These are phyloP conservation scores for Tragelaphus strepsiceros DNA, from an alignment of 2,113 vertebrate species.

Conservation along the genomic window DNA sequence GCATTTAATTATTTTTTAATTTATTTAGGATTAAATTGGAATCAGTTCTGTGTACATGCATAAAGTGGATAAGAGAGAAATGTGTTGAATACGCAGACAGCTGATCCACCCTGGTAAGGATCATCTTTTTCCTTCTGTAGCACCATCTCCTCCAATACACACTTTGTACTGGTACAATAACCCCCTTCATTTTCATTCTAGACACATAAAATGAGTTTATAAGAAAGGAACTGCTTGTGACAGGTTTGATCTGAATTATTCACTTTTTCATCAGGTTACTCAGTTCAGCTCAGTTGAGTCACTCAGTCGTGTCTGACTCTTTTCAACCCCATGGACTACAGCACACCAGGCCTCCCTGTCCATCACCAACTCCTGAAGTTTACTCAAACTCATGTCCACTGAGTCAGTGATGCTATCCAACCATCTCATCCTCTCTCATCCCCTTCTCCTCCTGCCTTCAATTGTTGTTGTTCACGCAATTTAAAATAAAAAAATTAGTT, in stretches of 20 bases:
- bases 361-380: background rate
- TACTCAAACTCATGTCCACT: background rate
- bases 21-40: background rate
- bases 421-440: background rate
- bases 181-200: background rate
- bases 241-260: background rate
- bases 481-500: background rate
- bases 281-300: background rate
- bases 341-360: background rate
- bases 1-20: background rate
- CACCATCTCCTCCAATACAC: background rate
- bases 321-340: rapidly evolving
- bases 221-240: background rate
- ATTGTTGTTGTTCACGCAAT: background rate
- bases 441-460: background rate
- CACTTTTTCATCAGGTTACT: background rate
- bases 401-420: background rate
- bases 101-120: background rate
- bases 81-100: background rate
- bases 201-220: background rate
- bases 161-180: background rate
- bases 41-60: background rate
- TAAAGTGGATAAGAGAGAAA: background rate
- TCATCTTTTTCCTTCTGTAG: background rate
- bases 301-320: background rate